Evolutionary conservation across 1,140 invertebrate species (phyloP).

Genomic region (Helicoverpa armigera): DNA sequence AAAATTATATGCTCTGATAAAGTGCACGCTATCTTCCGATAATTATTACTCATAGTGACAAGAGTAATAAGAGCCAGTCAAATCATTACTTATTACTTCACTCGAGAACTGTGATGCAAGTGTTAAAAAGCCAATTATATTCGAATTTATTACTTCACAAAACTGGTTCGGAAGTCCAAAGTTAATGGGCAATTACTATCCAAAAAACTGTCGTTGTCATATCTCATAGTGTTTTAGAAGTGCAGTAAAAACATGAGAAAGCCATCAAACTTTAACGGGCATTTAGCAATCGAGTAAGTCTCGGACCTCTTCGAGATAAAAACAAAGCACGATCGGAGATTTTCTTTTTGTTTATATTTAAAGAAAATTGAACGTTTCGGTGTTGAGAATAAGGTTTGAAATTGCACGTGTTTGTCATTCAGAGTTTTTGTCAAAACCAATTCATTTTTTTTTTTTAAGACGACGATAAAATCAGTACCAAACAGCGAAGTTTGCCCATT

Average conservation of each 20-base stretch:
- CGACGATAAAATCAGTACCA: conserved; percentile 71
- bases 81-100: background rate
- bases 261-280: conserved; percentile 65
- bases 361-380: background rate
- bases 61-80: background rate
- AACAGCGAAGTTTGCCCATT: conserved; percentile 74
- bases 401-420: background rate
- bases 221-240: conserved; percentile 34
- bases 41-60: conserved; percentile 13
- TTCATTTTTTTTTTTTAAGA: conserved; percentile 61
- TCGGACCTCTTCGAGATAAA: conserved; percentile 54
- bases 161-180: conserved; percentile 7
- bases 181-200: conserved; percentile 17
- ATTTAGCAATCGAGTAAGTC: conserved; percentile 58
- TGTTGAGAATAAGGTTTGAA: conserved; percentile 1
- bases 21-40: background rate
- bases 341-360: background rate
- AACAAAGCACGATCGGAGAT: background rate
- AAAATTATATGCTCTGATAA: background rate
- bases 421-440: conserved; percentile 20
- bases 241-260: conserved; percentile 61
- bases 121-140: conserved; percentile 14
- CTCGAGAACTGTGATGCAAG: background rate
- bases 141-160: conserved; percentile 21
- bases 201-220: conserved; percentile 16